These are phyloP conservation scores for Caenorhabditis tropicalis DNA, from an alignment of 1,140 invertebrate genomes.

Conservation along the genomic window DNA sequence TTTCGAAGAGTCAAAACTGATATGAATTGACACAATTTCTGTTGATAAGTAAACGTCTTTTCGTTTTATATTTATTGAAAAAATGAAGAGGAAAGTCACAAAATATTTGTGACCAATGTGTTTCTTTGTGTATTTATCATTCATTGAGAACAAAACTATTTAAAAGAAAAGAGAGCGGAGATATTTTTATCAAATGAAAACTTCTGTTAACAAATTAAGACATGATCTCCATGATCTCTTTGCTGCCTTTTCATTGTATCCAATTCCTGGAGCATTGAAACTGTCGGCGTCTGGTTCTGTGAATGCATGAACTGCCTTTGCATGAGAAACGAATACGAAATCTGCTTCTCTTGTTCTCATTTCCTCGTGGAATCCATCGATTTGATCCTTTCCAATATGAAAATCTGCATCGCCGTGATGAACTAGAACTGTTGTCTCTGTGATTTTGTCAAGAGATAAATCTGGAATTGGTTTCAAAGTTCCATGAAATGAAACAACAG, in stretches of 20 bases:
- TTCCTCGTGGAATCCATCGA: slow-evolving; percentile 60
- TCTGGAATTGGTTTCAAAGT: slow-evolving; percentile 60
- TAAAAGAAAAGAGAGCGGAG: not conserved
- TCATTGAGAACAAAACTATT: not conserved
- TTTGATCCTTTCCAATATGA: slow-evolving; percentile 52
- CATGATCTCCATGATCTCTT: slow-evolving; percentile 40
- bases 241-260: slow-evolving; percentile 42
- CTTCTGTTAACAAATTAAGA: not conserved
- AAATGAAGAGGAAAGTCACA: not conserved
- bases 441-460: slow-evolving; percentile 51
- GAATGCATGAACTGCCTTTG: slow-evolving; percentile 63
- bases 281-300: slow-evolving; percentile 56
- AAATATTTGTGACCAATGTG: not conserved
- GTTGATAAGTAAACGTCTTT: not conserved
- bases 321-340: slow-evolving; percentile 62
- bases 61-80: not conserved
- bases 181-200: not conserved
- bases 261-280: slow-evolving; percentile 48
- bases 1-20: not conserved
- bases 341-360: slow-evolving; percentile 63
- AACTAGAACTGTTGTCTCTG: slow-evolving; percentile 55
- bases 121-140: not conserved
- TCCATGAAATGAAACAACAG: slow-evolving; percentile 68
- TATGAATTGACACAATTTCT: not conserved
- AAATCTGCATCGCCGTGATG: slow-evolving; percentile 66